These are phyloP conservation scores for Drosophila lacteicornis DNA, from an alignment of 1,140 invertebrate species.

Conservation along the genomic window DNA sequence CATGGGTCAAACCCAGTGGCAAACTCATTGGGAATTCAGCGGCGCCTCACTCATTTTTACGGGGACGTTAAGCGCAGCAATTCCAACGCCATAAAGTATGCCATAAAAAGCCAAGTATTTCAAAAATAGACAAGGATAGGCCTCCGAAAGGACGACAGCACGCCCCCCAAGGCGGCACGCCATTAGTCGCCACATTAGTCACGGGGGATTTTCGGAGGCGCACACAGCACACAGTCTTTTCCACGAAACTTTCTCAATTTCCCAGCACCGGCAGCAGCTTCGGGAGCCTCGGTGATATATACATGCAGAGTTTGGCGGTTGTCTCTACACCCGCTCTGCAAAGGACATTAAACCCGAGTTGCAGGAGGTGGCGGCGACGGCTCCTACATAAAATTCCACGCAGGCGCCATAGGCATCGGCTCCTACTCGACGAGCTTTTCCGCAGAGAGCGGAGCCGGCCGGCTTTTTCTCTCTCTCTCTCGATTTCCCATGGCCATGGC, in stretches of 20 bases:
- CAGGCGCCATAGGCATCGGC: slow-evolving; percentile 48
- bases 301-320: slow-evolving; percentile 32
- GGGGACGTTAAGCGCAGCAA: slow-evolving; percentile 66
- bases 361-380: neutral
- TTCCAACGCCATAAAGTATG: slow-evolving; percentile 80
- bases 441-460: slow-evolving; percentile 44
- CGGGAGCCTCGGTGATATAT: slow-evolving; percentile 38
- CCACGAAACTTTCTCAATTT: slow-evolving; percentile 70
- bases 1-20: slow-evolving; percentile 35
- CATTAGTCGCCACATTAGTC: slow-evolving; percentile 77
- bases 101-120: slow-evolving; percentile 72
- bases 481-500: slow-evolving; percentile 67
- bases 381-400: slow-evolving; percentile 39
- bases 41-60: slow-evolving; percentile 26
- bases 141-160: slow-evolving; percentile 28
- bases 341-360: slow-evolving; percentile 80
- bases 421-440: slow-evolving; percentile 59
- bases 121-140: slow-evolving; percentile 63
- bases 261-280: slow-evolving; percentile 26
- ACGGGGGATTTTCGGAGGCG: slow-evolving; percentile 59
- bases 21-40: slow-evolving; percentile 52
- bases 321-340: slow-evolving; percentile 72
- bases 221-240: slow-evolving; percentile 2
- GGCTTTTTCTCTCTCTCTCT: slow-evolving; percentile 52
- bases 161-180: slow-evolving; percentile 53